A percentile compares a stretch with the other conserved stretches of the same genome.
phyloP scores from a whole-genome alignment of 2,113 vertebrate genomes.

The Dolichotis patagonum region DNA sequence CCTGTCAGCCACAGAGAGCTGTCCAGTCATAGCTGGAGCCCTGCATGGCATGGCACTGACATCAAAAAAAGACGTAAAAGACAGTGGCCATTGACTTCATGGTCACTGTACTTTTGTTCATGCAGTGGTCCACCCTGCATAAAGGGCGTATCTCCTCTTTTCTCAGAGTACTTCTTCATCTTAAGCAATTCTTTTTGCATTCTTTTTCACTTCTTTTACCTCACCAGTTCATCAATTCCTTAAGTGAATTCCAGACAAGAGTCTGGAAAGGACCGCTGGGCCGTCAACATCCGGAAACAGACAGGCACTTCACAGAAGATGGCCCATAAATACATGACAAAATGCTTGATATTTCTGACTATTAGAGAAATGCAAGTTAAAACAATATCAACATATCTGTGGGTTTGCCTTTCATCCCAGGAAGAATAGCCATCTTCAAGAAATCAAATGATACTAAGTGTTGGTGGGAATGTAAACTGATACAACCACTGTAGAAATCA shows the following conservation, averaged over 20 bases:
- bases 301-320: not conserved
- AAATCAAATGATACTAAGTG: too few relatives aligned
- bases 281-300: not conserved
- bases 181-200: not conserved
- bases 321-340: not conserved
- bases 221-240: not conserved
- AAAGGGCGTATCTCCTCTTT: not conserved
- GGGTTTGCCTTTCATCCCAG: too few relatives aligned
- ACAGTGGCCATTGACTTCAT: not conserved
- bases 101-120: not conserved
- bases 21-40: not conserved
- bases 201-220: not conserved
- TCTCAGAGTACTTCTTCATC: not conserved
- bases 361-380: not conserved
- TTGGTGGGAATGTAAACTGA: too few relatives aligned
- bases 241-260: not conserved
- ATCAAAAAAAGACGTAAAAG: not conserved
- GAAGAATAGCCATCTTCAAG: too few relatives aligned
- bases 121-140: not conserved
- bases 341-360: not conserved
- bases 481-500: too few relatives aligned
- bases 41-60: not conserved
- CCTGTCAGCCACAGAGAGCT: not conserved
- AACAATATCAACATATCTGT: not conserved
- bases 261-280: not conserved